A percentile compares a stretch with the other conserved stretches of the same genome.
phyloP scores from a whole-genome alignment of 2,888 invertebrate genomes.

The Sicus ferrugineus region DNA sequence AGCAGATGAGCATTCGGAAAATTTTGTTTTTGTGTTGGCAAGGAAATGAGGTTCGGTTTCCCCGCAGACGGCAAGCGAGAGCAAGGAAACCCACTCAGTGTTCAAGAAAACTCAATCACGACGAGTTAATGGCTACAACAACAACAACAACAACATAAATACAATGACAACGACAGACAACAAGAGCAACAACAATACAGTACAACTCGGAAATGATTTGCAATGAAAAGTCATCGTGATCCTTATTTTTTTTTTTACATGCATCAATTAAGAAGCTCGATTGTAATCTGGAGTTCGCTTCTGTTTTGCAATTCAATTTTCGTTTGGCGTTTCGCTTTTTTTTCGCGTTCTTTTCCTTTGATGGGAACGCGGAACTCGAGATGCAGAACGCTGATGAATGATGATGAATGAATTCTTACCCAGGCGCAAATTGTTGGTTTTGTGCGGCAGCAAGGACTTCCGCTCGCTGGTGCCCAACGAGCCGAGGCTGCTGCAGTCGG shows the following conservation, averaged over 20 bases:
- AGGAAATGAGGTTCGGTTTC: no score
- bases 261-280: neutral
- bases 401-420: conserved; percentile 58
- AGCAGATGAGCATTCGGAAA: no score
- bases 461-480: conserved; percentile 59
- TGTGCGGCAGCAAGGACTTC: conserved; percentile 57
- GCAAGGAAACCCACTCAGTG: no score
- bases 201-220: no score
- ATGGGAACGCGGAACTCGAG: neutral
- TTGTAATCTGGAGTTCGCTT: neutral
- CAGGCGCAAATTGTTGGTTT: conserved; percentile 59
- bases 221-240: no score
- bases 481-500: conserved; percentile 61
- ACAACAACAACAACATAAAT: neutral
- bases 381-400: neutral
- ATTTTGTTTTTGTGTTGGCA: no score
- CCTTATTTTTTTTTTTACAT: neutral
- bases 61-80: no score
- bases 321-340: conserved; percentile 6
- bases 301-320: neutral
- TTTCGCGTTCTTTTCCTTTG: conserved; percentile 13
- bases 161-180: no score
- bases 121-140: neutral
- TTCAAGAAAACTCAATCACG: no score
- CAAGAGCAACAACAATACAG: no score